phyloP scores from a whole-genome alignment of 2,113 vertebrate genomes.

The Pollachius pollachius region DNA sequence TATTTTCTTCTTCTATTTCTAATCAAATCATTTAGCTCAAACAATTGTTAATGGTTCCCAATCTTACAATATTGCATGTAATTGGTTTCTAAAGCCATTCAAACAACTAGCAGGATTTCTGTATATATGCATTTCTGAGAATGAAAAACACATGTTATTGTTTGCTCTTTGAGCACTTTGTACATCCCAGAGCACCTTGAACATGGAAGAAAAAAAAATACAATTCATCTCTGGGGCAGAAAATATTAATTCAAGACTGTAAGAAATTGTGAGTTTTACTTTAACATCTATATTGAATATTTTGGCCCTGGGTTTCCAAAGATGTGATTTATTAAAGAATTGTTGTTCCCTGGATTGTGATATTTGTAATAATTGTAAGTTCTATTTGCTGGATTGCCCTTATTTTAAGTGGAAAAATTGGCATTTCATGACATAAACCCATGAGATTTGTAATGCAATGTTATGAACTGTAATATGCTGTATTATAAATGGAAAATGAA shows the following conservation, averaged over 20 bases:
- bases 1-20: background rate
- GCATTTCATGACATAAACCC: no score
- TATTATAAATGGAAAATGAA: background rate
- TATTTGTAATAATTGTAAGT: constrained; percentile 83
- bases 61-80: constrained; percentile 42
- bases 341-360: constrained; percentile 71
- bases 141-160: constrained; percentile 14
- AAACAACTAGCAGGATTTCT: constrained; percentile 27
- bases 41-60: constrained; percentile 22
- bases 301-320: constrained; percentile 76
- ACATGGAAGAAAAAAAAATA: constrained; percentile 32
- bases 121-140: constrained; percentile 31
- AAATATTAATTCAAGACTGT: constrained; percentile 32
- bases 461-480: background rate
- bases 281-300: constrained; percentile 65
- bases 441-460: background rate
- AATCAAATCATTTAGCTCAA: background rate
- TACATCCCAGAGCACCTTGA: constrained; percentile 56
- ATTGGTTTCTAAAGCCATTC: constrained; percentile 32
- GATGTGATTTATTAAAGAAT: constrained; percentile 77
- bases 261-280: constrained; percentile 49
- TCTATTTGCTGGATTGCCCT: constrained; percentile 20
- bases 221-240: constrained; percentile 18
- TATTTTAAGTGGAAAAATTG: constrained; percentile 10
- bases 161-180: constrained; percentile 28